Percentiles rank a stretch among this genome's conserved stretches.
Conservation (phyloP, 2,888 invertebrate genomes). For the Nephrotoma appendiculata region DNA sequence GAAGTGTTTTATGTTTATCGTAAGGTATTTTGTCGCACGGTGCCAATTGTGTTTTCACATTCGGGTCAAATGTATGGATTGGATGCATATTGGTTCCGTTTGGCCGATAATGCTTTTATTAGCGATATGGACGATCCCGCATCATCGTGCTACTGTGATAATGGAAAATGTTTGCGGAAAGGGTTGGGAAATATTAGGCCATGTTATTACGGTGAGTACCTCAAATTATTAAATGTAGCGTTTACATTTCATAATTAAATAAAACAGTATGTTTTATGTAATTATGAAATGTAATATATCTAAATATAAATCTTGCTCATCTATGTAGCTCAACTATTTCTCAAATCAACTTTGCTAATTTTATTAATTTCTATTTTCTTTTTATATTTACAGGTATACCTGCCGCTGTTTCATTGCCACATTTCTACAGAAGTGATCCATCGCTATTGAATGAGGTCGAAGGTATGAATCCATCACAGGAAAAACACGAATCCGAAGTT, state of each 20-base stretch:
- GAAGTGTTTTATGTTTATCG: conserved; percentile 49
- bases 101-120: conserved; percentile 45
- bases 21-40: conserved; percentile 58
- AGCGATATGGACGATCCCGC: conserved; percentile 37
- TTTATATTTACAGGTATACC: conserved; percentile 43
- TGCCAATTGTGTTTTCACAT: conserved; percentile 38
- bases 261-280: too few species aligned
- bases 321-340: too few species aligned
- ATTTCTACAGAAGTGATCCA: conserved; percentile 52
- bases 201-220: conserved; percentile 53
- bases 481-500: conserved; percentile 37
- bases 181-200: conserved; percentile 55
- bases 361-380: not conserved
- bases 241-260: too few species aligned
- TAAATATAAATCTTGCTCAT: too few species aligned
- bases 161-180: conserved; percentile 36
- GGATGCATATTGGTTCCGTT: conserved; percentile 42
- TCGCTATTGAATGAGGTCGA: conserved; percentile 39
- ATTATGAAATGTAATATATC: too few species aligned
- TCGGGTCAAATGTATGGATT: conserved; percentile 34
- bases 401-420: conserved; percentile 56
- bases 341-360: too few species aligned
- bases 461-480: conserved; percentile 45
- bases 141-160: conserved; percentile 48
- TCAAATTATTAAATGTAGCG: not conserved